phyloP scores from a whole-genome alignment of 2,797 vertebrate species.

The Melanogrammus aeglefinus region DNA sequence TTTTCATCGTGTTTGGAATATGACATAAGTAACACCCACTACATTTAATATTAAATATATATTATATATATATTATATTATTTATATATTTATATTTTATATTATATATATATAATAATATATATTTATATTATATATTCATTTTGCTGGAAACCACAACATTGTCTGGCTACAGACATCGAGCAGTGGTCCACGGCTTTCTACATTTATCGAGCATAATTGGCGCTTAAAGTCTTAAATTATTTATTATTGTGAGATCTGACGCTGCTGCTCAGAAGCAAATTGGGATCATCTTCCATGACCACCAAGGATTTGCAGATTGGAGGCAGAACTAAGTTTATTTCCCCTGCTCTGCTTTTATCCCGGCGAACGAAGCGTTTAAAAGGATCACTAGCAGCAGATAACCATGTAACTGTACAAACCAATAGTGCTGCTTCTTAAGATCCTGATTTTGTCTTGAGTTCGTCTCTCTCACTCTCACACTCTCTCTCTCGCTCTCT shows the following conservation, averaged over 20 bases:
- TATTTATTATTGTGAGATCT: constrained; percentile 85
- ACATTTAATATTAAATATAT: too few species aligned
- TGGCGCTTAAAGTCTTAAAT: constrained; percentile 82
- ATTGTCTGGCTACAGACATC: constrained; percentile 57
- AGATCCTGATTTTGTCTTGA: constrained; percentile 74
- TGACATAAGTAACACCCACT: constrained; percentile 66
- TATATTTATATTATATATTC: too few species aligned
- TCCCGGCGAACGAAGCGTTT: constrained; percentile 82
- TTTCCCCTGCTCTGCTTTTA: constrained; percentile 82
- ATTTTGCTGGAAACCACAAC: constrained; percentile 61
- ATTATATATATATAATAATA: too few species aligned
- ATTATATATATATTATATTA: too few species aligned
- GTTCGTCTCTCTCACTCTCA: constrained; percentile 42
- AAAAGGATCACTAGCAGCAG: constrained; percentile 82
- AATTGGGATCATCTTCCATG: constrained; percentile 86
- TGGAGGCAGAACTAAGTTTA: constrained; percentile 85
- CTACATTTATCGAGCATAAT: constrained; percentile 81
- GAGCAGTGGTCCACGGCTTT: constrained; percentile 70
- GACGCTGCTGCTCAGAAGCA: constrained; percentile 80
- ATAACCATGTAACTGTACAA: constrained; percentile 81
- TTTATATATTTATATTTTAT: too few species aligned
- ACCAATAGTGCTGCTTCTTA: constrained; percentile 76
- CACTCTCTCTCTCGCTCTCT: constrained; percentile 24
- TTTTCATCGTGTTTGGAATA: constrained; percentile 47
- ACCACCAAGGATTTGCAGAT: constrained; percentile 85